Evolutionary conservation across 2,113 vertebrate genomes (phyloP).

Genomic region (Casuarius casuarius): DNA sequence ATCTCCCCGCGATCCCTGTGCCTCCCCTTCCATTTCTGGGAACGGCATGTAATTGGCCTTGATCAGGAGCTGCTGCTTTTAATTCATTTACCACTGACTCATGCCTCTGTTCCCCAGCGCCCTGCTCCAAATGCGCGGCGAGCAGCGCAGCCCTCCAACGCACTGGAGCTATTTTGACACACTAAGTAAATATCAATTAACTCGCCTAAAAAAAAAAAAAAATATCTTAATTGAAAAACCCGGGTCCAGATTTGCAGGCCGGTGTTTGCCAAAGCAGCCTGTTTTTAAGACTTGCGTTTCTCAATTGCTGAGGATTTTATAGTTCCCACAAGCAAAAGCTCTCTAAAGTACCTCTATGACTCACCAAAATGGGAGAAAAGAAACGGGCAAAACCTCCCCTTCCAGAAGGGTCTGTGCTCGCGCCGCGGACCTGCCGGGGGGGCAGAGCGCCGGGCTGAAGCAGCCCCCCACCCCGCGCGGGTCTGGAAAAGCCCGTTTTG

Average conservation of each 20-base stretch:
- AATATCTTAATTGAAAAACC: conserved; percentile 16
- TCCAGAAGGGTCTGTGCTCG: neutral
- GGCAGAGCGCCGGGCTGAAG: too few species aligned
- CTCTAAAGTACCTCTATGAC: neutral
- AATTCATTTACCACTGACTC: conserved; percentile 55
- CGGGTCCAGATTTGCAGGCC: neutral
- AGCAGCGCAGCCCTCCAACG: conserved; percentile 25
- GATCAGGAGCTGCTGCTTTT: conserved; percentile 60
- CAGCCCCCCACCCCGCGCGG: too few species aligned
- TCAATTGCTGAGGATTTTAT: neutral
- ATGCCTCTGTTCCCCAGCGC: neutral
- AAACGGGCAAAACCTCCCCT: neutral
- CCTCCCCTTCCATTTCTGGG: neutral
- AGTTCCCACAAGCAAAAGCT: neutral
- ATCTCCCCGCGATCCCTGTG: neutral
- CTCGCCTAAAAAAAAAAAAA: neutral
- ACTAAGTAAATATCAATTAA: conserved; percentile 68
- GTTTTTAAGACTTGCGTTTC: neutral
- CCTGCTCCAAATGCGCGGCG: neutral
- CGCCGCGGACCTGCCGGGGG: neutral
- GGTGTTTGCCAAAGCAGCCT: neutral
- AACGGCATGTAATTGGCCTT: neutral
- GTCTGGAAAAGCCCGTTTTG: too few species aligned
- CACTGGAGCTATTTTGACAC: conserved; percentile 58
- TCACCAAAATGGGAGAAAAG: neutral